Evolutionary conservation across 2,113 vertebrate species (phyloP).

Genomic region (Pterocles burchelli): DNA sequence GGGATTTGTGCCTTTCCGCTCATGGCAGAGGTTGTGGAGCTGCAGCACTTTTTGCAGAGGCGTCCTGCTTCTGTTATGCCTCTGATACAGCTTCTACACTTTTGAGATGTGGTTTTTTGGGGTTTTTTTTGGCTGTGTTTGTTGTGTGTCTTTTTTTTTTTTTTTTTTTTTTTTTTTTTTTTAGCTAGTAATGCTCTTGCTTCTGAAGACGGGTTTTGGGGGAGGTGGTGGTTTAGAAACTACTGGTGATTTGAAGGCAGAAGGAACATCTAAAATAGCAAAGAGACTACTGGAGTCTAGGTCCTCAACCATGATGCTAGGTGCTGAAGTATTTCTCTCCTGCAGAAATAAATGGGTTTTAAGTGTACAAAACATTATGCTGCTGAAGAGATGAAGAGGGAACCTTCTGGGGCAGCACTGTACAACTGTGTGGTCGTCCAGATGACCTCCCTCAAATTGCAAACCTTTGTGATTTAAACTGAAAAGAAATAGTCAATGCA

Average conservation of each 20-base stretch:
- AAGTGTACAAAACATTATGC: not conserved
- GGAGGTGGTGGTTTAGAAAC: not conserved
- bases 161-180: not conserved
- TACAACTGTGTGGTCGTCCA: fast-evolving
- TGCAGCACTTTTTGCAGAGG: not conserved
- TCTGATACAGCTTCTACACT: not conserved
- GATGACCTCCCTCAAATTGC: not conserved
- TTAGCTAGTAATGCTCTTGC: fast-evolving
- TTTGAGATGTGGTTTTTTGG: not conserved
- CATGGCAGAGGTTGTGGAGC: not conserved
- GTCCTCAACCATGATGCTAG: not conserved
- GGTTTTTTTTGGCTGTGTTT: not conserved
- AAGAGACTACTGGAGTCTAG: not conserved
- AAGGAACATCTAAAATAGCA: not conserved
- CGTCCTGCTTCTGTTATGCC: not conserved
- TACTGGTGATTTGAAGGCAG: not conserved
- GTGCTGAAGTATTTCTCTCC: not conserved
- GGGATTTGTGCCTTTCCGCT: not conserved
- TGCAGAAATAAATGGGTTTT: not conserved
- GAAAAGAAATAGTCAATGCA: not conserved
- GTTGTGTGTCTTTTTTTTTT: not conserved
- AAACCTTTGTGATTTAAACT: not conserved
- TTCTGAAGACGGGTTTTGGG: not conserved
- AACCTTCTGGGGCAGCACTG: not conserved
- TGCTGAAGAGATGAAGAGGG: not conserved